These are phyloP conservation scores for Trachymyrmex septentrionalis DNA, from an alignment of 1,140 invertebrate genomes.

Conservation along the genomic window DNA sequence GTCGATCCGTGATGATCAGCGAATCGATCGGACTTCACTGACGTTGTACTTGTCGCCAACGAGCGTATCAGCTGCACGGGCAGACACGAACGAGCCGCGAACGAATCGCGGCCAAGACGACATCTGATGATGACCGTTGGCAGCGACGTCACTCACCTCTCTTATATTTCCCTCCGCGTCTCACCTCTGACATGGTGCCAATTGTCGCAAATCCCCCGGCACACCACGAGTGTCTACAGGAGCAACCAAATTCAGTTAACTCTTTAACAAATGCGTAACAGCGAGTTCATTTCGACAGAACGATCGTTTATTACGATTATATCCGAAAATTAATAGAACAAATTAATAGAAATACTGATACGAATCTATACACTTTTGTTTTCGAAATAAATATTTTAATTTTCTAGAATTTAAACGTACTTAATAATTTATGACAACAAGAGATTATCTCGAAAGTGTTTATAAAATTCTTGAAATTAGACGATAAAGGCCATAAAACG, in stretches of 20 bases:
- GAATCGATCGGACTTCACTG: constrained; percentile 15
- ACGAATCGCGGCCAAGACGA: constrained; percentile 51
- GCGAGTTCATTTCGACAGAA: neutral
- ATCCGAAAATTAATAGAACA: neutral
- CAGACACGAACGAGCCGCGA: constrained; percentile 39
- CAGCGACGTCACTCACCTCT: constrained; percentile 60
- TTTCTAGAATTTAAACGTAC: neutral
- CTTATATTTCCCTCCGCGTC: constrained; percentile 43
- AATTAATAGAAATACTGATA: neutral
- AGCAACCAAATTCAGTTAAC: constrained; percentile 47
- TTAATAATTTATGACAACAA: neutral
- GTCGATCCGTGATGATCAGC: constrained; percentile 10
- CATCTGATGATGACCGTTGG: constrained; percentile 61
- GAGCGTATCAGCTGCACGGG: constrained; percentile 31
- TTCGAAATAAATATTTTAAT: neutral
- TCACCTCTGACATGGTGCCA: constrained; percentile 66
- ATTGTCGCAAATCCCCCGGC: constrained; percentile 50
- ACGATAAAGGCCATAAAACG: neutral
- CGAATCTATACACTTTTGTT: neutral
- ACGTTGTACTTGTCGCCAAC: neutral
- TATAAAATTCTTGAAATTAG: neutral
- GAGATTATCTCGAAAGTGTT: neutral
- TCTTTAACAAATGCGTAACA: constrained; percentile 6
- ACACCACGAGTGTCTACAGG: constrained; percentile 48
- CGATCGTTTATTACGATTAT: neutral